Percentiles rank a stretch among this genome's conserved stretches.
phyloP scores from a whole-genome alignment of 1,140 invertebrate genomes.

The Papilio xuthus region DNA sequence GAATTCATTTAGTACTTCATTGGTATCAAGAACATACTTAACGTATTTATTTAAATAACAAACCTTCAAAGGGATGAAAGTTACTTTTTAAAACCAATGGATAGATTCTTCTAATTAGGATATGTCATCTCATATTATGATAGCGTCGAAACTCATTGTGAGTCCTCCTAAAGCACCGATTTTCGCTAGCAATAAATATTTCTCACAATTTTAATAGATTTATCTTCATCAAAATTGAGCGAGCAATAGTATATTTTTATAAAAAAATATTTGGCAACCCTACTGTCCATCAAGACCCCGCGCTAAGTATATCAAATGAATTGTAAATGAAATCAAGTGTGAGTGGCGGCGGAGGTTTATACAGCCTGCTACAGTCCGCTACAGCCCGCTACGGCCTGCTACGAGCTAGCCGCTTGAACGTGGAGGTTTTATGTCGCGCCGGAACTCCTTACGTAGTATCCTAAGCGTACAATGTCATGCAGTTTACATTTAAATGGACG shows the following conservation, averaged over 20 bases:
- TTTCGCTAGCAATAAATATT: no score
- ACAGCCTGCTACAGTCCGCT: constrained; percentile 8
- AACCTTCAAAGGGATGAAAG: not conserved
- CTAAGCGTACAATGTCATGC: constrained; percentile 24
- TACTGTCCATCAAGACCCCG: constrained; percentile 55
- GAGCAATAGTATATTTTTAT: no score
- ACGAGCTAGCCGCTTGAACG: not conserved
- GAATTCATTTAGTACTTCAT: not conserved
- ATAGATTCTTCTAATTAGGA: no score
- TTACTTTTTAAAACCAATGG: not conserved
- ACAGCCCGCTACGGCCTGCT: not conserved
- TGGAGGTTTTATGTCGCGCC: not conserved
- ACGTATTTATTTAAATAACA: not conserved
- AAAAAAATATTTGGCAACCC: constrained; percentile 7
- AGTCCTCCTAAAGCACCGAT: no score
- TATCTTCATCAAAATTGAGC: not conserved
- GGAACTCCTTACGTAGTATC: constrained; percentile 10
- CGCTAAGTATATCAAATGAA: constrained; percentile 75
- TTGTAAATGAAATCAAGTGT: constrained; percentile 77
- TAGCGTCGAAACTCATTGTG: no score
- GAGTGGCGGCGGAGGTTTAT: constrained; percentile 62
- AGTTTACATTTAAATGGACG: constrained; percentile 16
- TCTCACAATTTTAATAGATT: no score
- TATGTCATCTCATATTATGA: no score
- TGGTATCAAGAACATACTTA: not conserved